Conservation (phyloP, 1,140 invertebrate genomes). For the Drosophila fuyamai region DNA sequence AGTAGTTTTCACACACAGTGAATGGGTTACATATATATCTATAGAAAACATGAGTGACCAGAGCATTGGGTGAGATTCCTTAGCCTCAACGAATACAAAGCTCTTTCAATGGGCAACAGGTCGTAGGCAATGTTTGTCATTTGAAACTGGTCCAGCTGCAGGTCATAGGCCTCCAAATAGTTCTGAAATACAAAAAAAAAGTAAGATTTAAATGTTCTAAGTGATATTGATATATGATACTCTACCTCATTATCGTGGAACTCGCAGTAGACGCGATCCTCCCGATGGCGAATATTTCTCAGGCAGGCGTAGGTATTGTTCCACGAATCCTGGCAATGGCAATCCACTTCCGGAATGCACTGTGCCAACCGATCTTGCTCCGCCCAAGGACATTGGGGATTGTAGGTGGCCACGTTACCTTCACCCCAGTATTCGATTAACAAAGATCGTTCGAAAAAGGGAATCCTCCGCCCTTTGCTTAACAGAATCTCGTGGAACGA, state of each 20-base stretch:
- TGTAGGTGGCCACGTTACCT: constrained; percentile 85
- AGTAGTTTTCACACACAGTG: background rate
- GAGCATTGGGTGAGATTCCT: constrained; percentile 69
- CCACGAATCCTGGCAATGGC: constrained; percentile 92
- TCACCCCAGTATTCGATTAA: constrained; percentile 93
- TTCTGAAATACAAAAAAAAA: constrained; percentile 85
- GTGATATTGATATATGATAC: background rate
- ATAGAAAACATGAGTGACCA: constrained; percentile 54
- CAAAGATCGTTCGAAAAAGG: constrained; percentile 85
- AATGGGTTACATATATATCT: background rate
- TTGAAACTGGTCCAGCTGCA: constrained; percentile 89
- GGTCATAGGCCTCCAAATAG: constrained; percentile 90
- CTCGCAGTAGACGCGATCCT: constrained; percentile 90
- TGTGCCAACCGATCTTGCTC: constrained; percentile 86
- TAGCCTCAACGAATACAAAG: constrained; percentile 64
- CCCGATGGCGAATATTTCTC: constrained; percentile 86
- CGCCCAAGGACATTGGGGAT: constrained; percentile 86
- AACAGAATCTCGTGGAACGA: constrained; percentile 85
- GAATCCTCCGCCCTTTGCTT: constrained; percentile 1
- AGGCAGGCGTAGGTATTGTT: constrained; percentile 95
- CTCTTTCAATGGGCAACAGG: constrained; percentile 84
- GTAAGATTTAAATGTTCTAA: background rate
- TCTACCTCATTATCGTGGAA: constrained; percentile 90
- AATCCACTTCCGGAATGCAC: constrained; percentile 88
- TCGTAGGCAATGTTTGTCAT: constrained; percentile 87